Conservation (phyloP, 2,888 invertebrate species). For the Cerceris ruficornis region DNA sequence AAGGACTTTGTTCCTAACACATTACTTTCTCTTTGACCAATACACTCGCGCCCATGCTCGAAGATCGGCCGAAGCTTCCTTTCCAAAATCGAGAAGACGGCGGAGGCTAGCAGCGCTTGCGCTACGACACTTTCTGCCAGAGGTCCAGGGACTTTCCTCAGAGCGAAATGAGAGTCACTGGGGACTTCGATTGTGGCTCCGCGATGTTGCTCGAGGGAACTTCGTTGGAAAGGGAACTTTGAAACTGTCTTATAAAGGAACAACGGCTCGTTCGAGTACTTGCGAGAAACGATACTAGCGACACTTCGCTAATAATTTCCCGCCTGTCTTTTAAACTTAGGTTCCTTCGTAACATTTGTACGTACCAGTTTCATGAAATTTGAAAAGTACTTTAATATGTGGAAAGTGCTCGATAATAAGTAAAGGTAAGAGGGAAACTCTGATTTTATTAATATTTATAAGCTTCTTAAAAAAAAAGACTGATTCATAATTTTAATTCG, state of each 20-base stretch:
- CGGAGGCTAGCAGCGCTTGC: slow-evolving; percentile 77
- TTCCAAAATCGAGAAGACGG: slow-evolving; percentile 67
- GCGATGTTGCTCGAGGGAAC: slow-evolving; percentile 80
- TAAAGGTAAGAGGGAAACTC: too few relatives aligned
- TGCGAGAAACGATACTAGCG: slow-evolving; percentile 60
- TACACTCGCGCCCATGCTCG: slow-evolving; percentile 71
- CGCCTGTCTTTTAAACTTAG: background rate
- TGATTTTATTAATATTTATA: too few relatives aligned
- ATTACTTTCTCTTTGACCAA: slow-evolving; percentile 76
- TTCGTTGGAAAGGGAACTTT: slow-evolving; percentile 21
- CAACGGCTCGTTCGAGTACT: slow-evolving; percentile 21
- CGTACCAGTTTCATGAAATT: too few relatives aligned
- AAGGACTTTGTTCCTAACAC: slow-evolving; percentile 32
- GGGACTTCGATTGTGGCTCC: slow-evolving; percentile 81
- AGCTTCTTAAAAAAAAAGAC: too few relatives aligned
- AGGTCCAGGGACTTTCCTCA: slow-evolving; percentile 84
- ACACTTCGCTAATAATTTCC: background rate
- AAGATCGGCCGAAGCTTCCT: slow-evolving; percentile 71
- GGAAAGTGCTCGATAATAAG: too few relatives aligned
- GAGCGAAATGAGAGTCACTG: slow-evolving; percentile 78
- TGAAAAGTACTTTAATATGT: too few relatives aligned
- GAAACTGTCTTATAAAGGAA: background rate
- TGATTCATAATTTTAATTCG: too few relatives aligned
- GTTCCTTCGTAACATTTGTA: background rate
- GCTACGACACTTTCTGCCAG: slow-evolving; percentile 83